These are phyloP conservation scores for Dasyurus viverrinus DNA, from an alignment of 2,113 vertebrate genomes.

Conservation along the genomic window DNA sequence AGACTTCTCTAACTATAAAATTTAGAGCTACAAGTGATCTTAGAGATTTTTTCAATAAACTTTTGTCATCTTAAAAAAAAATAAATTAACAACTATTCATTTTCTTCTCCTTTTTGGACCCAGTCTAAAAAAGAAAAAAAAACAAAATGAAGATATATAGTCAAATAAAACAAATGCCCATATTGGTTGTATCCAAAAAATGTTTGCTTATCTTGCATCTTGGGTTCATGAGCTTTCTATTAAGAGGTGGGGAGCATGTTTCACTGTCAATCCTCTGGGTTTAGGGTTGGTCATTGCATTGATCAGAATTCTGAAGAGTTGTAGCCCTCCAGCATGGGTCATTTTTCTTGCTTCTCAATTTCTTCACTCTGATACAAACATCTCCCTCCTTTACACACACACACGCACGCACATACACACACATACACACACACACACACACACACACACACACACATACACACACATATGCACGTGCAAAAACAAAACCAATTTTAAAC, in stretches of 20 bases:
- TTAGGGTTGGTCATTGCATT: background rate
- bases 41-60: background rate
- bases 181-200: background rate
- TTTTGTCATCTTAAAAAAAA: background rate
- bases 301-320: background rate
- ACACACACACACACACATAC: too few relatives aligned
- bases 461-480: background rate
- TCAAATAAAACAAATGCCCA: background rate
- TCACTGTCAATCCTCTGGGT: background rate
- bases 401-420: too few relatives aligned
- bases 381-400: background rate
- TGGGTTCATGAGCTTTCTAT: background rate
- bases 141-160: background rate
- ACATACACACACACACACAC: background rate
- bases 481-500: background rate
- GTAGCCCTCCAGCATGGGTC: background rate
- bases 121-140: background rate
- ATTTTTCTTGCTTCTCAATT: background rate
- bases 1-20: background rate
- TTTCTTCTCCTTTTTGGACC: background rate
- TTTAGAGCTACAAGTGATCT: background rate
- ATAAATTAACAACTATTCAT: background rate
- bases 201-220: background rate
- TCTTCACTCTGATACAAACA: background rate
- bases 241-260: background rate